Base-by-base conservation (phyloP, 2,113 vertebrate genomes). In the Archilochus colubris region DNA sequence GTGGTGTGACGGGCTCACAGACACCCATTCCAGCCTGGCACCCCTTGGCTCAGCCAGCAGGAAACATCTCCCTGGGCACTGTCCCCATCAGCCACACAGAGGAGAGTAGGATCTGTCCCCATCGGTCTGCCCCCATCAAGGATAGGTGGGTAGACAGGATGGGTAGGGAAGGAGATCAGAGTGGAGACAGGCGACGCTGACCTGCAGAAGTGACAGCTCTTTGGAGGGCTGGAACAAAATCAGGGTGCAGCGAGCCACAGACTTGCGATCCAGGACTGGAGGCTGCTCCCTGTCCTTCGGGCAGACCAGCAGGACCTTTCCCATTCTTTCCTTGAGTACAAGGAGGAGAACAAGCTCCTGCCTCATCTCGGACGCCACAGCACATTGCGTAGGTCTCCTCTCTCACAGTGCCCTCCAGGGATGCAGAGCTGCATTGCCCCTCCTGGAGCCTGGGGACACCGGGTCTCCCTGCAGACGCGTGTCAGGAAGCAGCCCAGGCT, bases 121-220 rank as follows among this genome's bases (percentile, higher is more conserved):
- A 43, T 38, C 36, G 50, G n/a, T 69, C 22, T 51, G 55, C 61
- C 55, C 44, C 50, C 10, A 3, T 82, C 38, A 51, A 51, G 16
- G 3, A 0, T 6, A 28, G 4, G 13, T 10, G 6, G 22, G 10
- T 72, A 69, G 23, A 16, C 36, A 86, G 72, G 27, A 62, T 17
- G 0, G 0, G 28, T 48, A 14, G 38, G 38, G 38, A 27, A 46
- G 27, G 30, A 55, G 74, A 21, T 19, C 3, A 0, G 2, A 64
- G 28, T 2, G 4, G 61, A 40, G 21, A 8, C n/a, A 61, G 50
- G 25, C 7, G 7, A 22, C 1, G 3, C 46, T 79, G 38, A 63
- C 15, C 31, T 86, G n/a, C 46, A 67, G 61, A 27, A 61, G 61
- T 9, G 22, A 66, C 40, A 82, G 18, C 4, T 85, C 27, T 81